Conservation (phyloP, 2,797 vertebrate species). For the Urocyon cinereoargenteus region DNA sequence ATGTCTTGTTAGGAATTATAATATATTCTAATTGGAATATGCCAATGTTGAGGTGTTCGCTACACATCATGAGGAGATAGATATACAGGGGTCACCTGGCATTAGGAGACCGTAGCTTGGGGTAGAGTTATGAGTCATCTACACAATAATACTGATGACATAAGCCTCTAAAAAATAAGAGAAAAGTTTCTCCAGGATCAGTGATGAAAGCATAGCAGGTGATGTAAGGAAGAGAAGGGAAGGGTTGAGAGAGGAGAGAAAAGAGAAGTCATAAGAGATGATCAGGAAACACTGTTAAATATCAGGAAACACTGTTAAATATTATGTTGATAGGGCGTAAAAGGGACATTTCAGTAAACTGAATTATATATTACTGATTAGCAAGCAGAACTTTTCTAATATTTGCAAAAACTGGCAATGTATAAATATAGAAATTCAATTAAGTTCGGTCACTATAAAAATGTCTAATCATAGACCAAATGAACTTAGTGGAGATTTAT, state of each 20-base stretch:
- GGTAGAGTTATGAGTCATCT: neutral
- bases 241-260: neutral
- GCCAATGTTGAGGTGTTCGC: neutral
- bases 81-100: neutral
- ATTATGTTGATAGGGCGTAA: neutral
- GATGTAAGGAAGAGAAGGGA: neutral
- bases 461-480: conserved; percentile 61
- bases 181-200: neutral
- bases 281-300: no score
- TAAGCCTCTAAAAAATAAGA: neutral
- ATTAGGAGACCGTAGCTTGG: neutral
- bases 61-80: neutral
- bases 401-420: neutral
- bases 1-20: neutral
- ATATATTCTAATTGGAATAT: neutral
- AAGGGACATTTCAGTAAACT: neutral
- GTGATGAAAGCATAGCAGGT: neutral
- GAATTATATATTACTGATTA: neutral
- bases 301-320: neutral
- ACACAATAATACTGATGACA: neutral
- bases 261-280: neutral
- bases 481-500: conserved; percentile 56
- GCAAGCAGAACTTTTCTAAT: neutral
- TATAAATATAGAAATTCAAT: conserved; percentile 21
- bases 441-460: conserved; percentile 26